Conservation (phyloP, 2,797 vertebrate genomes). For the Podarcis siculus region DNA sequence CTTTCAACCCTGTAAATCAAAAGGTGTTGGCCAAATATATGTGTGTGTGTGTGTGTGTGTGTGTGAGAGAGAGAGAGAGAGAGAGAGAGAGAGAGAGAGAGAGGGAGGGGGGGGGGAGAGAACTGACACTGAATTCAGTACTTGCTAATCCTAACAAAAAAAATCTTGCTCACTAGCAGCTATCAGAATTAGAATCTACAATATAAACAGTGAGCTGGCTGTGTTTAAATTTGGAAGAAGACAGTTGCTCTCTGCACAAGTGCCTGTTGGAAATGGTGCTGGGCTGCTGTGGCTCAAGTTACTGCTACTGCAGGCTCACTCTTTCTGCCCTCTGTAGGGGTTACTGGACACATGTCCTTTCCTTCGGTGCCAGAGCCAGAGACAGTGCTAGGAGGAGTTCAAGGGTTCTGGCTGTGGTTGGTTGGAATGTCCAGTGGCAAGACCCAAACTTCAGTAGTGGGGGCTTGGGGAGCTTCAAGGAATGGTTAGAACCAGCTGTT, state of each 20-base stretch:
- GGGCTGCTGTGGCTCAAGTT: neutral
- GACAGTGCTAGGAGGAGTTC: neutral
- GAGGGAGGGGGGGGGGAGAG: neutral
- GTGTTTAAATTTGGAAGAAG: constrained; percentile 21
- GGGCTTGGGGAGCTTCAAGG: neutral
- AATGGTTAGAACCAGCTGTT: neutral
- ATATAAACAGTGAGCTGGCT: neutral
- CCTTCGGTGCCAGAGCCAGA: neutral
- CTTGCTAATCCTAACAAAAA: constrained; percentile 24
- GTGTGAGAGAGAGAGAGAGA: neutral
- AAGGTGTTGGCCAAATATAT: neutral
- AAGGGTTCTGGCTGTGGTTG: neutral
- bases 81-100: neutral
- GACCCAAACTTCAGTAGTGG: too few species aligned
- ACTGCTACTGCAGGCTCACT: neutral
- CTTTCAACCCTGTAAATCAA: constrained; percentile 4
- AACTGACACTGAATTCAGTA: neutral
- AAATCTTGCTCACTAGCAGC: neutral
- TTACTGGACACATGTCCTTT: neutral
- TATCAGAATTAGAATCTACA: constrained; percentile 12
- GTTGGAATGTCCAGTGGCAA: neutral
- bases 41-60: too few species aligned
- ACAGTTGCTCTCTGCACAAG: neutral
- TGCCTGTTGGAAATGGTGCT: neutral
- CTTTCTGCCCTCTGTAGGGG: neutral